A percentile compares a stretch with the other conserved stretches of the same genome.
phyloP scores from a whole-genome alignment of 2,113 vertebrate species.

The Bubalus kerabau region DNA sequence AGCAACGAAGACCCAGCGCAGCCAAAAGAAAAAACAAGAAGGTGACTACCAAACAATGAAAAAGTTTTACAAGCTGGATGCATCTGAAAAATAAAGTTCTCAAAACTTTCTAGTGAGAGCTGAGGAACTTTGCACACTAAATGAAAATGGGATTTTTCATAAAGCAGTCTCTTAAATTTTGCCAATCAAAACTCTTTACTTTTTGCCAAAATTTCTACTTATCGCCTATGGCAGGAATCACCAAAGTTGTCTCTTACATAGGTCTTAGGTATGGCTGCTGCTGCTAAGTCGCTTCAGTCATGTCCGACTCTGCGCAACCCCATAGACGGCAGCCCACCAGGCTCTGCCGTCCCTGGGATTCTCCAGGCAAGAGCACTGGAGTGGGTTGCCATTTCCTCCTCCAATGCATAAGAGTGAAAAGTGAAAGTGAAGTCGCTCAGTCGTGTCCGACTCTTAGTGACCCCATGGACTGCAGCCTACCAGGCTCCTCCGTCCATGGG shows the following conservation, averaged over 20 bases:
- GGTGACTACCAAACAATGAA: neutral
- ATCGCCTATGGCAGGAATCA: neutral
- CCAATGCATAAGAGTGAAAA: no score
- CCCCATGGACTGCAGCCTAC: no score
- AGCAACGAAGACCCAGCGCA: neutral
- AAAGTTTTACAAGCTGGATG: neutral
- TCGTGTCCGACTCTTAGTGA: rapidly evolving
- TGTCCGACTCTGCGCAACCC: no score
- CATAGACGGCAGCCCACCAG: no score
- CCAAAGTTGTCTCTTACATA: neutral
- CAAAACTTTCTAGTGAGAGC: neutral
- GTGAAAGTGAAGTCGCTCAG: no score
- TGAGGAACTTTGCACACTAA: neutral
- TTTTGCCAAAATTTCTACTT: neutral
- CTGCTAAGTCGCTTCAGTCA: no score
- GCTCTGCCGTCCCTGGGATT: rapidly evolving
- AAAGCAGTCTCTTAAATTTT: constrained; percentile 12
- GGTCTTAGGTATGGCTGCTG: neutral
- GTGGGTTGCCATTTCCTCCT: no score
- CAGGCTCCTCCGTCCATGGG: no score
- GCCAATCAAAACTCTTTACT: neutral
- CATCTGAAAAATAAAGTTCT: neutral
- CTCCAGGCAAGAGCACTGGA: no score
- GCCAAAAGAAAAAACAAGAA: neutral
- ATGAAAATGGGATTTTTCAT: neutral